phyloP scores from a whole-genome alignment of 2,113 vertebrate genomes.

The Chaetodon auriga region DNA sequence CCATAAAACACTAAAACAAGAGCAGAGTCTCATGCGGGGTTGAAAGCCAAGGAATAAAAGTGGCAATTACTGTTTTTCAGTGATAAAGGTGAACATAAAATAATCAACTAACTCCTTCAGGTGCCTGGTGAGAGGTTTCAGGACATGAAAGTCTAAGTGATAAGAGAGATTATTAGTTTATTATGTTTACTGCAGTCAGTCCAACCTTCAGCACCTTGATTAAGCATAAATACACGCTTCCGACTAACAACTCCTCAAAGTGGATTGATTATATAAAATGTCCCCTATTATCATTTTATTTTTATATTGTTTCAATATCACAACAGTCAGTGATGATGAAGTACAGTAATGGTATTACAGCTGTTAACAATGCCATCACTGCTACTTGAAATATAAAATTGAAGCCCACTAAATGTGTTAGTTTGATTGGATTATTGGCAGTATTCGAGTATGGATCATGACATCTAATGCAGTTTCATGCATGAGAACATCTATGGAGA shows the following conservation, averaged over 20 bases:
- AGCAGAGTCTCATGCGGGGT: too few relatives aligned
- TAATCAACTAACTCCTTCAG: too few relatives aligned
- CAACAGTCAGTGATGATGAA: neutral
- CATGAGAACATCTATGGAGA: neutral
- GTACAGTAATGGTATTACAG: neutral
- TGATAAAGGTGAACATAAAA: too few relatives aligned
- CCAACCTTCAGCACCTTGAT: neutral
- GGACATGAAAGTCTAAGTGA: too few relatives aligned
- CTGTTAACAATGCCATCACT: neutral
- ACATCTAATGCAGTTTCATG: neutral
- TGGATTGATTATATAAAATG: neutral
- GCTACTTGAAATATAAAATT: neutral
- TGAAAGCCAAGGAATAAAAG: too few relatives aligned
- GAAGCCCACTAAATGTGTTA: neutral
- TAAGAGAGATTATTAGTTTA: neutral
- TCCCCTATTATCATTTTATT: neutral
- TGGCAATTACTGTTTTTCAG: too few relatives aligned
- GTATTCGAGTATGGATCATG: neutral
- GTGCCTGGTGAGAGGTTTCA: too few relatives aligned
- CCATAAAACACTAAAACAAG: too few relatives aligned
- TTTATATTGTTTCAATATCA: neutral
- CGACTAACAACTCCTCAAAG: too few relatives aligned
- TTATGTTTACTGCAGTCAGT: neutral
- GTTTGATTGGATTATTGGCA: neutral
- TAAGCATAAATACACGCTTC: neutral